Evolutionary conservation across 2,113 vertebrate species (phyloP).

Genomic region (Nothocercus nigrocapillus): DNA sequence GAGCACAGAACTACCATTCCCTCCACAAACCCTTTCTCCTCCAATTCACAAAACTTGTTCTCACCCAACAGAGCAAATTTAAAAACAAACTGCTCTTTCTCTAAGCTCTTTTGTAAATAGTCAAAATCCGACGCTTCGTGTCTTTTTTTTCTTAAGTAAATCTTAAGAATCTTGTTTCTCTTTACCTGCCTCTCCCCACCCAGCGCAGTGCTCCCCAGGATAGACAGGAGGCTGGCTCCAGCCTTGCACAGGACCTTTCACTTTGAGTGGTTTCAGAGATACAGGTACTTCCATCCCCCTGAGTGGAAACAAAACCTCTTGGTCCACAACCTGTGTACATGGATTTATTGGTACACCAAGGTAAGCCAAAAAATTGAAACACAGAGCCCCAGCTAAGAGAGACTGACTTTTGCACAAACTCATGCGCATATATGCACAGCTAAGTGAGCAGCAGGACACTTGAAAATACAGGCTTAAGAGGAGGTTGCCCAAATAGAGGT

Average conservation of each 20-base stretch:
- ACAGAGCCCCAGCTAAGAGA: background rate
- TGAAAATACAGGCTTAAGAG: background rate
- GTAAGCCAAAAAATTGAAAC: background rate
- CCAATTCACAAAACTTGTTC: background rate
- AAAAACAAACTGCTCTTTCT: constrained; percentile 14
- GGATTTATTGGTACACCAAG: background rate
- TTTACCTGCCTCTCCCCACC: background rate
- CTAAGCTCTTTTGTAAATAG: constrained; percentile 6
- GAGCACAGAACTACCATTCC: background rate
- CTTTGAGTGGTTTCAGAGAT: rapidly evolving
- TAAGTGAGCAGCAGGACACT: background rate
- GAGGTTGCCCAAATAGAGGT: background rate
- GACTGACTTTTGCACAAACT: background rate
- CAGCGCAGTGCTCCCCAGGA: background rate
- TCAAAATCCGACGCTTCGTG: background rate
- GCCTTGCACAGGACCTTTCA: background rate
- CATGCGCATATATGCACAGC: background rate
- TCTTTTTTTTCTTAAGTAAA: background rate
- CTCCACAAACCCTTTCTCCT: background rate
- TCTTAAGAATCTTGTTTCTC: background rate
- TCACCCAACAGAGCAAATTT: background rate
- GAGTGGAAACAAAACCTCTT: rapidly evolving
- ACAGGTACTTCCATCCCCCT: background rate
- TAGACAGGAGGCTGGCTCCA: rapidly evolving
- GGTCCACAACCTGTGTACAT: rapidly evolving